These are phyloP conservation scores for Anseranas semipalmata DNA, from an alignment of 2,113 vertebrate species.

Conservation along the genomic window DNA sequence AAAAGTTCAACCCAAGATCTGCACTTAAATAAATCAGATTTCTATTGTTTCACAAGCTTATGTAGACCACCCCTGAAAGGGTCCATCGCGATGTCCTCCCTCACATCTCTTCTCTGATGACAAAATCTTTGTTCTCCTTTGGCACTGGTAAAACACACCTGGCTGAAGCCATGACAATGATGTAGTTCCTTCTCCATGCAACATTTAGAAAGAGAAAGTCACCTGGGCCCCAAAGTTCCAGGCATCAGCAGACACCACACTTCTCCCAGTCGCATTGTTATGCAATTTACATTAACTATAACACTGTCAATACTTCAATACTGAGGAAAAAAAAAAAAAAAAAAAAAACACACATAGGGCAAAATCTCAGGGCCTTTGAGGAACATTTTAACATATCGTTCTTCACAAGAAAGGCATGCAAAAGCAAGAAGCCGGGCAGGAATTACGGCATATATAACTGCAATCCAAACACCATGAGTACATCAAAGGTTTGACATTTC, in stretches of 20 bases:
- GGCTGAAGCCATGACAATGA: background rate
- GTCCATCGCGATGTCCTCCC: background rate
- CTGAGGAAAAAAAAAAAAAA: background rate
- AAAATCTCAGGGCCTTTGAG: background rate
- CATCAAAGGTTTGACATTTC: background rate
- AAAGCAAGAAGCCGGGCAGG: background rate
- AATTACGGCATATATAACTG: fast-evolving
- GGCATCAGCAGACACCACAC: background rate
- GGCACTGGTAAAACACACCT: background rate
- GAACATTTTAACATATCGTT: background rate
- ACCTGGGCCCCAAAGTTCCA: background rate
- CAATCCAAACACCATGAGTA: background rate
- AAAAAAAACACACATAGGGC: background rate
- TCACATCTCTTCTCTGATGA: background rate
- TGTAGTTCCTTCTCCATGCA: fast-evolving
- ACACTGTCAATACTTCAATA: background rate
- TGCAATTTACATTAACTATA: background rate
- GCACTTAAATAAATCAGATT: background rate
- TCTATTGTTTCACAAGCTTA: background rate
- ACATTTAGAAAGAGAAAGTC: background rate
- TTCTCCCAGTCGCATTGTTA: background rate
- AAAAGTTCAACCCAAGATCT: background rate
- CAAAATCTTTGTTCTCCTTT: background rate
- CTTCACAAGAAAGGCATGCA: background rate
- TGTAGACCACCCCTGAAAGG: fast-evolving